These are phyloP conservation scores for Ondatra zibethicus DNA, from an alignment of 2,113 vertebrate species.

Conservation along the genomic window DNA sequence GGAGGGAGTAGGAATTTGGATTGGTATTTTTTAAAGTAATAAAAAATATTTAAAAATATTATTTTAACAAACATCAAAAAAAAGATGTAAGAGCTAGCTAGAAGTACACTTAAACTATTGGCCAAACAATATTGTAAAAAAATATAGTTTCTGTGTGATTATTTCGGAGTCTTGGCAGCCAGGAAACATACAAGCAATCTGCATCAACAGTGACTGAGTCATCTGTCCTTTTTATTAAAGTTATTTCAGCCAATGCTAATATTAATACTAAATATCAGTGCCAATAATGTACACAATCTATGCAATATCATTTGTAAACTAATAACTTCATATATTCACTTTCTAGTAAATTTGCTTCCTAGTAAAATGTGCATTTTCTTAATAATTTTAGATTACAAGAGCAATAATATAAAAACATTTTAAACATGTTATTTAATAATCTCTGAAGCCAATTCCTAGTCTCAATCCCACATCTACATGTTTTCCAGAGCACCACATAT, in stretches of 20 bases:
- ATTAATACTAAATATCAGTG: background rate
- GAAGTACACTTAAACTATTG: too few species aligned
- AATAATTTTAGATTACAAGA: background rate
- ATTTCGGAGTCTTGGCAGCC: too few species aligned
- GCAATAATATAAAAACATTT: background rate
- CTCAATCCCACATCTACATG: background rate
- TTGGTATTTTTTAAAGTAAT: too few species aligned
- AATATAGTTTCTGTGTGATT: too few species aligned
- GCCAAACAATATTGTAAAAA: too few species aligned
- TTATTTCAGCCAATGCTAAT: background rate
- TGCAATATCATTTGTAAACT: background rate
- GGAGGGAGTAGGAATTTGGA: too few species aligned
- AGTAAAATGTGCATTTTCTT: background rate
- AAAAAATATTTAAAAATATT: too few species aligned
- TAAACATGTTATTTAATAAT: background rate
- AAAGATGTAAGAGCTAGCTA: too few species aligned
- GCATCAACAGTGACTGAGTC: background rate
- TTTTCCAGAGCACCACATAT: background rate
- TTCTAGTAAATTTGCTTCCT: background rate
- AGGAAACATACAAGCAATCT: too few species aligned
- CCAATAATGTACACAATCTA: background rate
- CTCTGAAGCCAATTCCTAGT: background rate
- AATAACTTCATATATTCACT: background rate
- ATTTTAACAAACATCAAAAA: too few species aligned
- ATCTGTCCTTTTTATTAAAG: background rate